Conservation (phyloP, 92 coral and sea anemone genomes). For the Actinernus sp. region DNA sequence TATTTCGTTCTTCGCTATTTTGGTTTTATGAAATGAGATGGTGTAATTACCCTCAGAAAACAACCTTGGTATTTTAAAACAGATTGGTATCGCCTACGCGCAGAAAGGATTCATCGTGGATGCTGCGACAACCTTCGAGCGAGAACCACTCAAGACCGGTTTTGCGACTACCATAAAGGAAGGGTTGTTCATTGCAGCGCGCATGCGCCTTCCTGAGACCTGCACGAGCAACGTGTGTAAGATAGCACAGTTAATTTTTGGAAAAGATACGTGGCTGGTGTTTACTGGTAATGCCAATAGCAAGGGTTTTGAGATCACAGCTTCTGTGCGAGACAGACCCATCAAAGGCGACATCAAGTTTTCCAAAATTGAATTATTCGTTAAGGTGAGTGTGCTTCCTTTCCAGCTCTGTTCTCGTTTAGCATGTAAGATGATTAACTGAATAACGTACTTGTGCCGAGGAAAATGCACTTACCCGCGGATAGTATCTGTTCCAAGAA, state of each 20-base stretch:
- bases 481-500: no score
- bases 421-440: no score
- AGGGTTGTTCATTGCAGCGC: conserved; percentile 19
- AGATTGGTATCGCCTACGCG: conserved; percentile 30
- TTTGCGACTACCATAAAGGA: conserved; percentile 9
- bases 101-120: conserved; percentile 11
- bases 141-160: conserved; percentile 30
- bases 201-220: conserved; percentile 9
- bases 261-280: conserved; percentile 19
- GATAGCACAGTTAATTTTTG: conserved; percentile 10
- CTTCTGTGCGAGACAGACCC: conserved; percentile 12
- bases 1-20: no score
- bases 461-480: no score
- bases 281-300: conserved; percentile 7
- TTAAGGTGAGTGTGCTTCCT: conserved; percentile 9
- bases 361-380: conserved; percentile 21
- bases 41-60: no score
- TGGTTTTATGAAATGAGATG: no score
- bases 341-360: conserved; percentile 13
- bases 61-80: no score
- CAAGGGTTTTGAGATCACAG: conserved; percentile 16
- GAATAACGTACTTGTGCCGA: not conserved
- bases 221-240: conserved; percentile 16
- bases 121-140: conserved; percentile 5
- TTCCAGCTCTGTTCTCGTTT: not conserved